A percentile compares a stretch with the other conserved stretches of the same genome.
Evolutionary conservation across 2,113 vertebrate species (phyloP).

Genomic region (Ginglymostoma cirratum): DNA sequence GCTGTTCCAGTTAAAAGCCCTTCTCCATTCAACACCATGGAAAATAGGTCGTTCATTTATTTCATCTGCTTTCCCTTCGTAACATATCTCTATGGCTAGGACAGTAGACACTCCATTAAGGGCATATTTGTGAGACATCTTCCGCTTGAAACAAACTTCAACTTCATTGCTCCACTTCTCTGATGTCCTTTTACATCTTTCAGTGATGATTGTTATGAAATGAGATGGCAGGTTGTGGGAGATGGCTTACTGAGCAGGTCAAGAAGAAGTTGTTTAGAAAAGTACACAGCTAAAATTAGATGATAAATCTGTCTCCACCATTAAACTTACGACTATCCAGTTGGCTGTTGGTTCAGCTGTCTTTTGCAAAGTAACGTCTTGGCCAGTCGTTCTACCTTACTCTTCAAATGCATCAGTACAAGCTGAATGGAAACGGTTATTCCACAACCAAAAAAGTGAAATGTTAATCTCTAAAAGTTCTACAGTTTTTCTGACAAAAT

Average conservation of each 20-base stretch:
- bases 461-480: neutral
- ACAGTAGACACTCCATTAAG: neutral
- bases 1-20: neutral
- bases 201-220: neutral
- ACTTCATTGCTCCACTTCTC: neutral
- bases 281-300: constrained; percentile 9
- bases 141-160: neutral
- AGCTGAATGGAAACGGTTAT: neutral
- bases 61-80: no score
- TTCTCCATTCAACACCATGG: neutral
- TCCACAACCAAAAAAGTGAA: neutral
- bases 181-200: neutral
- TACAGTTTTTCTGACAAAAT: neutral
- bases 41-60: neutral
- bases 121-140: neutral
- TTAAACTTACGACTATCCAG: neutral
- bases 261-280: neutral
- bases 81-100: neutral
- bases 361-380: neutral
- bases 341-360: constrained; percentile 21
- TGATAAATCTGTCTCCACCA: neutral
- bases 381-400: neutral
- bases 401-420: neutral
- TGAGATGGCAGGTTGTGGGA: no score
- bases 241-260: neutral